A percentile compares a stretch with the other conserved stretches of the same genome.
These are phyloP conservation scores for Saccostrea glomerata DNA, from an alignment of 1,140 invertebrate genomes.

Conservation along the genomic window DNA sequence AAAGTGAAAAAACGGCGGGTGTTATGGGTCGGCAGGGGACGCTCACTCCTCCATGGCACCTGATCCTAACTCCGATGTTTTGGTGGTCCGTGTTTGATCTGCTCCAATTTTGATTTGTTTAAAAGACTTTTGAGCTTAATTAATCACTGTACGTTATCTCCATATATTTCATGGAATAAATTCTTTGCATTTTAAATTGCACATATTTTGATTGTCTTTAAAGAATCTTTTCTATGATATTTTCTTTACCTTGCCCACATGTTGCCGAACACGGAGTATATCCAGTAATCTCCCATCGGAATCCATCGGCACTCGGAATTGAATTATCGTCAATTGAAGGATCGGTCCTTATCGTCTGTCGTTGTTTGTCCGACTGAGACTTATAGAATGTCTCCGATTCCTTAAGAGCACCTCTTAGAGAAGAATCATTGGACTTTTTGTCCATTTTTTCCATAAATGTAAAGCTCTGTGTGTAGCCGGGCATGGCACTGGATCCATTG, in stretches of 20 bases:
- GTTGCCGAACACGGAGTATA: constrained; percentile 53
- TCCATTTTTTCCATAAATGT: constrained; percentile 50
- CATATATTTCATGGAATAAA: not conserved
- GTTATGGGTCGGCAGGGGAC: too few species aligned
- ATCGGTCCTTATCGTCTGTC: not conserved
- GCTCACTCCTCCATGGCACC: too few species aligned
- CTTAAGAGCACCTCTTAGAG: not conserved
- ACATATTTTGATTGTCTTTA: not conserved
- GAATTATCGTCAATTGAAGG: not conserved
- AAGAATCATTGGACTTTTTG: too few species aligned
- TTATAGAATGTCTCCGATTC: not conserved
- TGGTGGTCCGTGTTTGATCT: too few species aligned
- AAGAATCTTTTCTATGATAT: not conserved
- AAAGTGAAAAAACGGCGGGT: too few species aligned
- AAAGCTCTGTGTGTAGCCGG: constrained; percentile 57
- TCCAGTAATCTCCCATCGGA: constrained; percentile 48
- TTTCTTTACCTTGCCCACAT: constrained; percentile 48
- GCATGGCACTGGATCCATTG: constrained; percentile 14
- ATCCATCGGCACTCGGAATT: constrained; percentile 28
- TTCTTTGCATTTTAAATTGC: not conserved
- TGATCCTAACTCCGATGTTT: too few species aligned
- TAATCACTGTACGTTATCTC: too few species aligned
- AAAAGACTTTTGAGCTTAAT: too few species aligned
- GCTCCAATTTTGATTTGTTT: too few species aligned
- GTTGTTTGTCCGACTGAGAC: constrained; percentile 9